Percentiles rank a stretch among this genome's conserved stretches.
phyloP scores from a whole-genome alignment of 2,113 vertebrate genomes.

The Patagioenas fasciata region DNA sequence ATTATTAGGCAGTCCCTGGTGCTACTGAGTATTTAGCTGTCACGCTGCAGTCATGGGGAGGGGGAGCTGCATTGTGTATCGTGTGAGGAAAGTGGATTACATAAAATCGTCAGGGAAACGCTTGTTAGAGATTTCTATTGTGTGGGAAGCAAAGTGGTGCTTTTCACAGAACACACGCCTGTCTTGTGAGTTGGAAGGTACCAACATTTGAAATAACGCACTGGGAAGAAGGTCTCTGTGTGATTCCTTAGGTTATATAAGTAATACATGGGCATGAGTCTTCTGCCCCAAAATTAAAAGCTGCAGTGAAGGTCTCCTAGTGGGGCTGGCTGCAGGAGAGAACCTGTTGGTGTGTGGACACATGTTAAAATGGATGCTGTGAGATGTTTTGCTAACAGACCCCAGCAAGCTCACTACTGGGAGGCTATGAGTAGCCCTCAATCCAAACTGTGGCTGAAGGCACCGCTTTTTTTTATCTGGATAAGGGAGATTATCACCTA shows the following conservation, averaged over 20 bases:
- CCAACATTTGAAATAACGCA: slow-evolving; percentile 15
- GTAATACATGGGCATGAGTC: background rate
- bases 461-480: background rate
- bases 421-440: background rate
- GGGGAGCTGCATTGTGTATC: slow-evolving; percentile 42
- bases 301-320: background rate
- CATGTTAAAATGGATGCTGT: background rate
- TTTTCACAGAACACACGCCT: slow-evolving; percentile 33
- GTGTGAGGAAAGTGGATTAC: slow-evolving; percentile 55
- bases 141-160: slow-evolving; percentile 55
- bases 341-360: background rate
- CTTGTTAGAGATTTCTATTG: slow-evolving; percentile 44
- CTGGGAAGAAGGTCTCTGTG: slow-evolving; percentile 28
- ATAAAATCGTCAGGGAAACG: slow-evolving; percentile 59
- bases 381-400: background rate
- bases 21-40: background rate
- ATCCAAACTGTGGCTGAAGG: background rate
- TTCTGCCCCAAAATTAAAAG: slow-evolving; percentile 1
- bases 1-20: background rate
- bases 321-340: background rate
- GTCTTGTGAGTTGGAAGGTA: slow-evolving; percentile 52
- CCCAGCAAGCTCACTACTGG: background rate
- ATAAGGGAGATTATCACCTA: background rate
- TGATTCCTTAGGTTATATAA: slow-evolving; percentile 28
- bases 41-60: background rate